Conservation (phyloP, 1,140 invertebrate species). For the Solenopsis fugax region DNA sequence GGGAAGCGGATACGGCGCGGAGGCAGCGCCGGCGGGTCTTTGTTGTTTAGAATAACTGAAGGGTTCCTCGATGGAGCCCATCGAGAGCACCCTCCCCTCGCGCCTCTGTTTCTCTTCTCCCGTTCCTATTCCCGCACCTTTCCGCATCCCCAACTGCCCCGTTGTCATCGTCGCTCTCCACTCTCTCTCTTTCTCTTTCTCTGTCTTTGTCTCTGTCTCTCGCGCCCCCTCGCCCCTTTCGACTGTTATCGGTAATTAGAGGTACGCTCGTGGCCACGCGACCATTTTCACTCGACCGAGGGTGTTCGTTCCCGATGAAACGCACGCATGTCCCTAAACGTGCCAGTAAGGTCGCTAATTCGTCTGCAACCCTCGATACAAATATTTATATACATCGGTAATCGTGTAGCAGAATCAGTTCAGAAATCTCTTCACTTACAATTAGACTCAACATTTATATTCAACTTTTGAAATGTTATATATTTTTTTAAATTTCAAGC, state of each 20-base stretch:
- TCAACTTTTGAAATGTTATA: neutral
- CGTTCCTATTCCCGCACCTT: slow-evolving; percentile 64
- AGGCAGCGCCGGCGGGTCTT: slow-evolving; percentile 82
- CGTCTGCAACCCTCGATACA: slow-evolving; percentile 46
- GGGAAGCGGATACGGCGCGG: slow-evolving; percentile 76
- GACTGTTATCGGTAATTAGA: slow-evolving; percentile 86
- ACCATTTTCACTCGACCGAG: slow-evolving; percentile 78
- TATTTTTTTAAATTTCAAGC: neutral
- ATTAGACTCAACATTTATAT: neutral
- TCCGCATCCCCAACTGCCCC: slow-evolving; percentile 42
- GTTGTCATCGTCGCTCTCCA: slow-evolving; percentile 34
- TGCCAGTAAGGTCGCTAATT: slow-evolving; percentile 71
- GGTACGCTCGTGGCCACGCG: slow-evolving; percentile 85
- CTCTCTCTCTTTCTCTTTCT: slow-evolving; percentile 30
- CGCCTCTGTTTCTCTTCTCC: slow-evolving; percentile 20
- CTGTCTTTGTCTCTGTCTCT: slow-evolving; percentile 48
- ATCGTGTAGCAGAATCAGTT: slow-evolving; percentile 25
- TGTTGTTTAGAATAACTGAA: slow-evolving; percentile 86
- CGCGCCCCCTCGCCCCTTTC: slow-evolving; percentile 69
- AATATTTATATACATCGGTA: slow-evolving; percentile 63
- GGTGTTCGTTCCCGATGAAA: slow-evolving; percentile 65
- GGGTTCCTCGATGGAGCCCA: slow-evolving; percentile 81
- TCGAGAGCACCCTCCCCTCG: slow-evolving; percentile 62
- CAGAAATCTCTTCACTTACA: neutral
- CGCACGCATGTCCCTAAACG: slow-evolving; percentile 53